Evolutionary conservation across 2,113 vertebrate species (phyloP).

Genomic region (Perognathus longimembris): DNA sequence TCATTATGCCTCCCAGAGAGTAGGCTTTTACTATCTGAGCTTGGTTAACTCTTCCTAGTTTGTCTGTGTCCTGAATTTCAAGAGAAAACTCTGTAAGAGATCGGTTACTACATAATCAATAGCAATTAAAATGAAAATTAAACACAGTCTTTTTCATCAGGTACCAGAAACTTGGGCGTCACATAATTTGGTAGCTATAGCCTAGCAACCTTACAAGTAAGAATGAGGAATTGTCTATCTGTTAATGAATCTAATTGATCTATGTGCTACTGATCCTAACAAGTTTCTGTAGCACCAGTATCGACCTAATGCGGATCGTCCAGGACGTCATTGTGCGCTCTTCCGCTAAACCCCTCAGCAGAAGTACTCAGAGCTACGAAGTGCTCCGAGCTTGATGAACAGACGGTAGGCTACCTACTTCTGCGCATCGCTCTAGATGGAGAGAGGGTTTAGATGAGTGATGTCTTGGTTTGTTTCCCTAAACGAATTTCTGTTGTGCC

Average conservation of each 20-base stretch:
- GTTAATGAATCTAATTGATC: slow-evolving; percentile 28
- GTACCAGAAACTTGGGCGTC: background rate
- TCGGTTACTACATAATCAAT: slow-evolving; percentile 48
- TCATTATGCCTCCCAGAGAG: slow-evolving; percentile 55
- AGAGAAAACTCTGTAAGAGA: slow-evolving; percentile 1
- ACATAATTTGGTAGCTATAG: slow-evolving; percentile 17
- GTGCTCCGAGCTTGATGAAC: background rate
- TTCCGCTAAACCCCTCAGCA: background rate
- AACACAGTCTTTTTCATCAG: background rate
- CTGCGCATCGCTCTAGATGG: background rate
- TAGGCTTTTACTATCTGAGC: slow-evolving; percentile 38
- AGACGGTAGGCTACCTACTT: background rate
- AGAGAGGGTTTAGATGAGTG: background rate
- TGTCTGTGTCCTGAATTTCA: slow-evolving; percentile 34
- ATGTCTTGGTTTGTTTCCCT: background rate
- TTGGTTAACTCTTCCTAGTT: slow-evolving; percentile 36
- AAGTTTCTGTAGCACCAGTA: background rate
- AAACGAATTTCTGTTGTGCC: background rate
- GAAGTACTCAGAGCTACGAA: background rate
- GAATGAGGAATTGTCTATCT: background rate
- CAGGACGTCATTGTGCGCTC: background rate
- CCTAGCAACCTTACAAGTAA: background rate
- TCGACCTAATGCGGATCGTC: background rate
- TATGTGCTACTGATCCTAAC: background rate
- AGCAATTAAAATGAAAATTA: slow-evolving; percentile 46